Percentiles rank a stretch among this genome's conserved stretches.
Evolutionary conservation across 1,140 invertebrate species (phyloP).

Genomic region (Oncopodura yosiiana): DNA sequence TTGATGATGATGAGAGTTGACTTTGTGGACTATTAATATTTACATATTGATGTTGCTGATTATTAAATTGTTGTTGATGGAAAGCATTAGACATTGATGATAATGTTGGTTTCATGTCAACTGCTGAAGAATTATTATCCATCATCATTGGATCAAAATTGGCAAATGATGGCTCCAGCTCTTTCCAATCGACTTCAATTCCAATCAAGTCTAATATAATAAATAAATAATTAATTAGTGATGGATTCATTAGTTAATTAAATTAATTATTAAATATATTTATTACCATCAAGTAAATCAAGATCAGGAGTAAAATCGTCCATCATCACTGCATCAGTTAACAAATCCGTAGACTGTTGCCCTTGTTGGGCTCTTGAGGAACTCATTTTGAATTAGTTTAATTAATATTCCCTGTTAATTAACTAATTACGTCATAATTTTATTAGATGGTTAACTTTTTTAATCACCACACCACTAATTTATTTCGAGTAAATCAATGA

Average conservation of each 20-base stretch:
- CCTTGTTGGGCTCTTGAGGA: too few relatives aligned
- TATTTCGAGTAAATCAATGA: too few relatives aligned
- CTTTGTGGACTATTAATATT: neutral
- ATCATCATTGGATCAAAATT: neutral
- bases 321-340: conserved; percentile 24
- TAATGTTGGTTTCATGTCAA: neutral
- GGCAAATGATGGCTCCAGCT: conserved; percentile 24
- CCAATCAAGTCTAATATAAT: conserved; percentile 5
- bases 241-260: conserved; percentile 2
- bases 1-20: neutral
- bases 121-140: neutral
- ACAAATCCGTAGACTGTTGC: too few relatives aligned
- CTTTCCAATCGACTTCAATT: conserved; percentile 26
- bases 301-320: conserved; percentile 30
- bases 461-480: too few relatives aligned
- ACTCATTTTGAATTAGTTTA: too few relatives aligned
- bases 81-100: neutral
- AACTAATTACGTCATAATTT: too few relatives aligned
- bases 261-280: neutral
- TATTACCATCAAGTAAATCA: conserved; percentile 31
- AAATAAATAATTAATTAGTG: neutral
- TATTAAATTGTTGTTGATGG: conserved; percentile 1
- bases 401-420: too few relatives aligned
- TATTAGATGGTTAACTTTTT: too few relatives aligned
- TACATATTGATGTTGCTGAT: neutral